Evolutionary conservation across 2,113 vertebrate genomes (phyloP).

Genomic region (Alethe diademata): DNA sequence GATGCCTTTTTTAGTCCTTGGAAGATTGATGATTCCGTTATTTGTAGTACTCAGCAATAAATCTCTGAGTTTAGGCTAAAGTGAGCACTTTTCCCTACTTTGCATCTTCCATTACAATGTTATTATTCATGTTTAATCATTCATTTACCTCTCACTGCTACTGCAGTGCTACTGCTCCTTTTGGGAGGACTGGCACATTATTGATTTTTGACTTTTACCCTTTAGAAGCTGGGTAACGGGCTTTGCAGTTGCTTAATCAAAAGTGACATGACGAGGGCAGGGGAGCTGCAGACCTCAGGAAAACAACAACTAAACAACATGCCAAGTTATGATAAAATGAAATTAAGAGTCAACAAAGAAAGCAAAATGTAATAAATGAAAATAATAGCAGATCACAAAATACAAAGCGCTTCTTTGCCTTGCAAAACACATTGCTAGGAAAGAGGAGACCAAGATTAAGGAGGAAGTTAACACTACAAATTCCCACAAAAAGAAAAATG

Average conservation of each 20-base stretch:
- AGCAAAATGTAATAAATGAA: constrained; percentile 52
- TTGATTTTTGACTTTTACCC: constrained; percentile 62
- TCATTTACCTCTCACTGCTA: constrained; percentile 63
- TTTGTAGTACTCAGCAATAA: constrained; percentile 70
- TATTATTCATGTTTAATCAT: constrained; percentile 78
- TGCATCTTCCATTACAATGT: constrained; percentile 66
- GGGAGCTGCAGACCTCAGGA: constrained; percentile 31
- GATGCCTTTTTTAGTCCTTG: constrained; percentile 51
- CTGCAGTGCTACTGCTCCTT: neutral
- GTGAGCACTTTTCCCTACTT: constrained; percentile 63
- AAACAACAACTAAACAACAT: constrained; percentile 58
- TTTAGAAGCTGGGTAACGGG: constrained; percentile 50
- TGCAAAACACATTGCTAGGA: neutral
- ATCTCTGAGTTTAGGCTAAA: constrained; percentile 70
- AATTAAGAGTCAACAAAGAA: constrained; percentile 61
- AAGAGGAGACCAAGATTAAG: neutral
- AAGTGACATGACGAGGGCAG: constrained; percentile 29
- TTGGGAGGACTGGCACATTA: constrained; percentile 30
- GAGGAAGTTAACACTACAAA: neutral
- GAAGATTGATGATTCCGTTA: constrained; percentile 81
- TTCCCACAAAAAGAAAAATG: neutral
- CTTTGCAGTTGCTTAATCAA: constrained; percentile 59
- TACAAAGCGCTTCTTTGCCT: neutral
- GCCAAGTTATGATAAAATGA: constrained; percentile 64
- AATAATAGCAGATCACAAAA: neutral